Evolutionary conservation across 1,140 invertebrate genomes (phyloP).

Genomic region (Bombus confusus): DNA sequence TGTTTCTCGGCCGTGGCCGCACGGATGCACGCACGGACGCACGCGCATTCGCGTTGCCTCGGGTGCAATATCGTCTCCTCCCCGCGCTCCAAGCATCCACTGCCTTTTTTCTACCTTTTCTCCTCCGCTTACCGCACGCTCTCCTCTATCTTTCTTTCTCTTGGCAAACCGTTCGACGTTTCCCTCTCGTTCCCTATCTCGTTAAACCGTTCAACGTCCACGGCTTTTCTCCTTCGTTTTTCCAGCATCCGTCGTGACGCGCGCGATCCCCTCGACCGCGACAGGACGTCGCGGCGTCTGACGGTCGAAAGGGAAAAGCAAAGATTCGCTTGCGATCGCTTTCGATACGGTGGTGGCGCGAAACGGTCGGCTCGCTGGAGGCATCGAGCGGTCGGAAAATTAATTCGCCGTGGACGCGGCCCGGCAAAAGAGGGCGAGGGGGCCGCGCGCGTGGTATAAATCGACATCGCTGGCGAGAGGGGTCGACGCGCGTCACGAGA

Average conservation of each 20-base stretch:
- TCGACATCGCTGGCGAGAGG: not conserved
- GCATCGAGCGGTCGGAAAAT: not conserved
- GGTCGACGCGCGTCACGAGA: not conserved
- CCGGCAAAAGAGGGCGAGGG: not conserved
- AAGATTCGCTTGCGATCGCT: too few relatives aligned
- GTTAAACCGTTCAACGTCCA: conserved; percentile 40
- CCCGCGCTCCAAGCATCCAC: conserved; percentile 27
- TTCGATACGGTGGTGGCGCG: too few relatives aligned
- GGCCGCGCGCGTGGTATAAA: not conserved
- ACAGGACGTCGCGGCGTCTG: too few relatives aligned
- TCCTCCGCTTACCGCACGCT: not conserved
- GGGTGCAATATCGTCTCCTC: conserved; percentile 49
- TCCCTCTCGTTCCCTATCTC: conserved; percentile 6
- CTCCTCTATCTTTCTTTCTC: not conserved
- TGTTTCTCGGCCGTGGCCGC: conserved; percentile 16
- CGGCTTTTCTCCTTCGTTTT: not conserved
- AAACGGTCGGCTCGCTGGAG: too few relatives aligned
- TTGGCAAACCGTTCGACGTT: conserved; percentile 39
- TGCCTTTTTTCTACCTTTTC: conserved; percentile 30
- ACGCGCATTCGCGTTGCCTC: conserved; percentile 12
- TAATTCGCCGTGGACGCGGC: not conserved
- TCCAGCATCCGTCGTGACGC: not conserved
- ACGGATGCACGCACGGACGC: conserved; percentile 38
- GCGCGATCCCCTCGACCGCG: not conserved
- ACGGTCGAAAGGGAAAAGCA: not conserved